Conservation (phyloP, 2,888 invertebrate species). For the Apotomis betuletana region DNA sequence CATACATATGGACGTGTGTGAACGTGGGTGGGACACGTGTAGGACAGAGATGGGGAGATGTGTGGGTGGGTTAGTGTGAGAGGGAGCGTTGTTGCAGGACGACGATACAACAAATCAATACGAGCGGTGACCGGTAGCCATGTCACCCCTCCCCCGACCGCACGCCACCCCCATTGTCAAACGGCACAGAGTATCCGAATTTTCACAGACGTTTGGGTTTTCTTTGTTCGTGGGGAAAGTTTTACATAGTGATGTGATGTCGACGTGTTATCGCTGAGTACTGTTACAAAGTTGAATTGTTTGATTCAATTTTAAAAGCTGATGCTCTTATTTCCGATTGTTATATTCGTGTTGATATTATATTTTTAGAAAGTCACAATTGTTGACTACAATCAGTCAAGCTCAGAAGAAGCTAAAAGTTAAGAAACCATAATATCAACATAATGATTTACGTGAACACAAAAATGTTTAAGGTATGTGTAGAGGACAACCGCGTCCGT, state of each 20-base stretch:
- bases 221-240: slow-evolving; percentile 46
- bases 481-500: no score
- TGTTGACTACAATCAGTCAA: no score
- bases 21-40: slow-evolving; percentile 70
- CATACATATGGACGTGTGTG: slow-evolving; percentile 66
- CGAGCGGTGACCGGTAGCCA: slow-evolving; percentile 85
- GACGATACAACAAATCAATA: slow-evolving; percentile 85
- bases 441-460: no score
- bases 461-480: no score
- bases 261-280: background rate
- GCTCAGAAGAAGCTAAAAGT: no score
- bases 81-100: slow-evolving; percentile 80
- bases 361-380: no score
- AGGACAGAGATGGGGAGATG: slow-evolving; percentile 55
- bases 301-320: background rate
- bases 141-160: slow-evolving; percentile 79
- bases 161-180: slow-evolving; percentile 82
- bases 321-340: no score
- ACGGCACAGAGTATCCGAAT: slow-evolving; percentile 68
- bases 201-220: slow-evolving; percentile 46
- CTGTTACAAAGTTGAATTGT: background rate
- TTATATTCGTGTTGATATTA: no score
- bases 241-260: background rate
- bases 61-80: slow-evolving; percentile 59
- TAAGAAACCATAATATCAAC: no score